These are phyloP conservation scores for Phaonia tiefii DNA, from an alignment of 2,888 invertebrate genomes.

Conservation along the genomic window DNA sequence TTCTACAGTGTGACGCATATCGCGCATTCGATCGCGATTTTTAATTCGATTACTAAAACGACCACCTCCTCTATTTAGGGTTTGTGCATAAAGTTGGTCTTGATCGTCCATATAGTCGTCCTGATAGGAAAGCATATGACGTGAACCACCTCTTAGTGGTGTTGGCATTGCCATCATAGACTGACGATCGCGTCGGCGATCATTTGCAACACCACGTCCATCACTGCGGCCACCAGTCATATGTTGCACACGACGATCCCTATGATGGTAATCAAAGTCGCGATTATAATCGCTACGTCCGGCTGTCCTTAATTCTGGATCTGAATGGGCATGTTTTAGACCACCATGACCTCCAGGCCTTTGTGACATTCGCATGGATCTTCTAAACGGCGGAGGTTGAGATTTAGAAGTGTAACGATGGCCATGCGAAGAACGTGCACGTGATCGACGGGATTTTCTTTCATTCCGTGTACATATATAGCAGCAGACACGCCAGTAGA, in stretches of 20 bases:
- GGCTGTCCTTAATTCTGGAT: conserved; percentile 84
- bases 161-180: conserved; percentile 38
- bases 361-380: conserved; percentile 84
- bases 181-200: conserved; percentile 67
- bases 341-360: conserved; percentile 83
- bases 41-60: conserved; percentile 76
- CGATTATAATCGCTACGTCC: conserved; percentile 72
- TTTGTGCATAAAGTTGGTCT: conserved; percentile 68
- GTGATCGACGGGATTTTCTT: conserved; percentile 79
- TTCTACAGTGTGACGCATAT: conserved; percentile 81
- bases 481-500: conserved; percentile 96
- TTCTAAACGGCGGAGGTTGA: conserved; percentile 81
- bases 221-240: conserved; percentile 67
- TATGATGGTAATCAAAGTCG: conserved; percentile 73
- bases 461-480: conserved; percentile 93
- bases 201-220: conserved; percentile 67
- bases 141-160: conserved; percentile 55
- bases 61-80: conserved; percentile 72
- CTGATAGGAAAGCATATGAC: conserved; percentile 70
- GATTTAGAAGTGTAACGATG: conserved; percentile 79
- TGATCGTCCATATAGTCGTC: conserved; percentile 71
- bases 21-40: conserved; percentile 77
- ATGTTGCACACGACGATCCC: conserved; percentile 63
- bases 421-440: conserved; percentile 72
- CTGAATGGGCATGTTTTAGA: conserved; percentile 86